Evolutionary conservation across 2,113 vertebrate species (phyloP), one percentile per base, ranked within the genome.

Genomic region (Tupaia tana): DNA sequence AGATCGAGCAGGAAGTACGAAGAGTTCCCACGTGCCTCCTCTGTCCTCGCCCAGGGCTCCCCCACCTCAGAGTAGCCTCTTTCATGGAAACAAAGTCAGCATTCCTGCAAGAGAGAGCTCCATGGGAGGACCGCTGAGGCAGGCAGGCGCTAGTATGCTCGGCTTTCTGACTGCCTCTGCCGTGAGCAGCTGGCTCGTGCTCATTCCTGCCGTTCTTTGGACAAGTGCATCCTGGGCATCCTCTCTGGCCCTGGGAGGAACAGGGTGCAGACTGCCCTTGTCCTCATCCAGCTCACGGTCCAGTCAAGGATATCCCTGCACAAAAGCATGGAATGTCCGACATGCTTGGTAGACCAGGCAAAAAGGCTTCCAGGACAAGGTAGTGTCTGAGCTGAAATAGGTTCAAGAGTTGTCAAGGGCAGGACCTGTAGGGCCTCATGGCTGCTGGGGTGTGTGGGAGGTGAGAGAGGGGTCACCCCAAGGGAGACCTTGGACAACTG

Each of bases 131-230:
- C 9, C 27, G 7, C 11, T 54, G 27, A 11, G 13, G 64, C 64
- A n/a, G 20, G 20, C 0, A 4, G 34, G 29, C 6, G 2, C 56
- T 3, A 14, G 2, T 7, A 16, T 19, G 19, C 58, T 14, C 2
- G 4, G 15, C 20, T 58, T 43, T 34, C 56, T 6, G 71, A 10
- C 15, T 43, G 43, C 43, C 43, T 43, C 43, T 6, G 43, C 89
- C 1, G 18, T 16, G 58, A 10, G n/a, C 0, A 3, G 22, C n/a
- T 0, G 0, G 2, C 2, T 2, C 25, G 14, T 0, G 0, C 19
- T 19, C 7, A 6, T 14, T 5, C 27, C 6, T 67, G 14, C 43
- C 15, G 1, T 1, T 34, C 0, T 0, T 7, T 7, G 15, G 12
- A 31, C 63, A 20, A 29, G 54, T 15, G 3, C 2, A 0, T 31